Percentiles rank a stretch among this genome's conserved stretches.
These are phyloP conservation scores for Exephanes ischioxanthus DNA, from an alignment of 2,888 invertebrate genomes.

Conservation along the genomic window DNA sequence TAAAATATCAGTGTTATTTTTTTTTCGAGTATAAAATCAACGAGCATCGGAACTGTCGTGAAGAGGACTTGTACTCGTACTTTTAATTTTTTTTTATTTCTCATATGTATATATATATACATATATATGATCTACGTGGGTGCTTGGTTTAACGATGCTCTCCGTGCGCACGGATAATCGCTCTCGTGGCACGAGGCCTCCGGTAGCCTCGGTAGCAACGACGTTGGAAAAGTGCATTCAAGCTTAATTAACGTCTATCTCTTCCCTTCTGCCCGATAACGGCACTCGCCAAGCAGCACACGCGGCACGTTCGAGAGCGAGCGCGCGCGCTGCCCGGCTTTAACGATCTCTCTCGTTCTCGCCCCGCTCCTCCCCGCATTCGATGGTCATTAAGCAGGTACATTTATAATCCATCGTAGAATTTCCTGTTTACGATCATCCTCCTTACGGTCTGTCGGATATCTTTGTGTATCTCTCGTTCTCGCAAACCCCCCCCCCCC, in stretches of 20 bases:
- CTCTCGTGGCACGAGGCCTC: slow-evolving; percentile 47
- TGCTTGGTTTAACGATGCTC: slow-evolving; percentile 44
- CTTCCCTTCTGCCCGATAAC: slow-evolving; percentile 55
- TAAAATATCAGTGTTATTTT: neutral
- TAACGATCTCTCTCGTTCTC: slow-evolving; percentile 51
- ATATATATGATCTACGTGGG: slow-evolving; percentile 23
- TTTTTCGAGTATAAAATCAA: slow-evolving; percentile 26
- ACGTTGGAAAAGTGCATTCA: slow-evolving; percentile 60
- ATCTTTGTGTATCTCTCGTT: neutral
- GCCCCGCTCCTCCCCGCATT: slow-evolving; percentile 38
- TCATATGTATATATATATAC: neutral
- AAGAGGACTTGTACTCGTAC: slow-evolving; percentile 32
- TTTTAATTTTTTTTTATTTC: slow-evolving; percentile 36
- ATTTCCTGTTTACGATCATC: slow-evolving; percentile 64
- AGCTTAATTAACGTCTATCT: slow-evolving; percentile 61
- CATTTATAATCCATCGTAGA: slow-evolving; percentile 65
- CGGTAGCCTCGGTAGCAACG: slow-evolving; percentile 25
- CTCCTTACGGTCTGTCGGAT: slow-evolving; percentile 15
- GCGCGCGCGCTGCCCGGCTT: slow-evolving; percentile 32
- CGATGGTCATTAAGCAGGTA: slow-evolving; percentile 60
- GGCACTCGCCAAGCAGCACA: slow-evolving; percentile 51
- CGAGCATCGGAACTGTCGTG: slow-evolving; percentile 34
- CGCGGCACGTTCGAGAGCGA: slow-evolving; percentile 23
- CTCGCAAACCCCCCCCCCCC: too few relatives aligned
- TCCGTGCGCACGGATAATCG: slow-evolving; percentile 33